Conservation (phyloP, 2,113 vertebrate species). For the Leptobrachium ailaonicum region DNA sequence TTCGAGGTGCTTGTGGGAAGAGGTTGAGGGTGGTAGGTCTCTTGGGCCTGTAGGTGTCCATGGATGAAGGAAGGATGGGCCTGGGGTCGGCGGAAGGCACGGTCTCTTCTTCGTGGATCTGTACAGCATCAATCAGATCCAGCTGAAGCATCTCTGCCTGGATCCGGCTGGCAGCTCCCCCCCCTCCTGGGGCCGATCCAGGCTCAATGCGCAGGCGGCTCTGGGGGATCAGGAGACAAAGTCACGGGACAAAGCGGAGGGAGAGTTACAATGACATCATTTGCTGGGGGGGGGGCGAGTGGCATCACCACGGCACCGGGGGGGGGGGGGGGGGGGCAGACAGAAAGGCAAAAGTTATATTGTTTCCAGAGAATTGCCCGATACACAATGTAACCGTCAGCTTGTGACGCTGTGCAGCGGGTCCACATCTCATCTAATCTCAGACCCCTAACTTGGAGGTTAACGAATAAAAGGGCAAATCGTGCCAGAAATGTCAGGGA, state of each 20-base stretch:
- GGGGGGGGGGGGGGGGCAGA: background rate
- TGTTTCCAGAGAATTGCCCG: background rate
- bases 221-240: slow-evolving; percentile 66
- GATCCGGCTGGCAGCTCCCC: slow-evolving; percentile 78
- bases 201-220: slow-evolving; percentile 68
- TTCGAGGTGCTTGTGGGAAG: slow-evolving; percentile 91
- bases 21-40: slow-evolving; percentile 95
- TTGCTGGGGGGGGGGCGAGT: background rate
- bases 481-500: background rate
- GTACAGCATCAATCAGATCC: slow-evolving; percentile 87
- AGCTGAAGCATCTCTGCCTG: slow-evolving; percentile 93
- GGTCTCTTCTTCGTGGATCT: slow-evolving; percentile 64
- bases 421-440: no score
- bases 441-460: background rate
- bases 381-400: no score
- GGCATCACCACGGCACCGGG: background rate
- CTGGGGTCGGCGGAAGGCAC: slow-evolving; percentile 59
- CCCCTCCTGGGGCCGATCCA: slow-evolving; percentile 74
- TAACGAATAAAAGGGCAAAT: background rate
- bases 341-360: background rate
- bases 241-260: slow-evolving; percentile 57
- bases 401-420: no score
- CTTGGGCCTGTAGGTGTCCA: slow-evolving; percentile 92
- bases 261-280: slow-evolving; percentile 25
- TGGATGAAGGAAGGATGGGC: slow-evolving; percentile 71